Conservation (phyloP, 2,888 invertebrate genomes). For the Cordilura impudica region DNA sequence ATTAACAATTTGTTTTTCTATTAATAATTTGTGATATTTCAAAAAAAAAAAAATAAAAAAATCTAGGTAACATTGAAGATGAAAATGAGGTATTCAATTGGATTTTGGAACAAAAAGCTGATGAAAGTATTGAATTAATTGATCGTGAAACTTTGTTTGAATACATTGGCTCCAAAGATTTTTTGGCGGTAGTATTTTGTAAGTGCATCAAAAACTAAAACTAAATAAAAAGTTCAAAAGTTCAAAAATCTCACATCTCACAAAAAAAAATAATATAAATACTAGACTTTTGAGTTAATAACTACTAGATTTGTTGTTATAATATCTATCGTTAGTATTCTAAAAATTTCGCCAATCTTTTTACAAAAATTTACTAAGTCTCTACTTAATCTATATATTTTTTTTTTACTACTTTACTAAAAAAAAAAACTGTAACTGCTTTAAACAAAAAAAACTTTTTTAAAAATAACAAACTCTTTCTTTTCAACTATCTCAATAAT, state of each 20-base stretch:
- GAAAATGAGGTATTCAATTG: slow-evolving; percentile 91
- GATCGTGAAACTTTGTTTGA: slow-evolving; percentile 89
- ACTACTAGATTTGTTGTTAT: not conserved
- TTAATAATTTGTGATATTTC: too few relatives aligned
- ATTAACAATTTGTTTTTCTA: not conserved
- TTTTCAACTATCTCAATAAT: slow-evolving; percentile 3
- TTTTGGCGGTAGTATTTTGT: slow-evolving; percentile 95
- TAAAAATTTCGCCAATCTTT: too few relatives aligned
- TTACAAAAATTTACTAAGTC: not conserved
- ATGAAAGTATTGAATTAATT: slow-evolving; percentile 94
- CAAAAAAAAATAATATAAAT: slow-evolving; percentile 4
- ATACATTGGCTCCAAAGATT: slow-evolving; percentile 93
- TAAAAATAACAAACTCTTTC: slow-evolving; percentile 20
- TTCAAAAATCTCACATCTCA: slow-evolving; percentile 56
- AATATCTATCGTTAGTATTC: not conserved
- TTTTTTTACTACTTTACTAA: slow-evolving; percentile 35
- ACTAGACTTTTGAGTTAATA: slow-evolving; percentile 5
- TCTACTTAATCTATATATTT: not conserved
- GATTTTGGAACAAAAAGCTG: slow-evolving; percentile 94
- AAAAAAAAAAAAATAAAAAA: not conserved
- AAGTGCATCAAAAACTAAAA: slow-evolving; percentile 80
- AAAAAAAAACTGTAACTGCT: slow-evolving; percentile 66
- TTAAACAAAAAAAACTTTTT: slow-evolving; percentile 34
- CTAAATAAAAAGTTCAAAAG: not conserved
- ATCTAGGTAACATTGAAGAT: slow-evolving; percentile 84